These are phyloP conservation scores for Megalops atlanticus DNA, from an alignment of 2,113 vertebrate genomes.

Conservation along the genomic window DNA sequence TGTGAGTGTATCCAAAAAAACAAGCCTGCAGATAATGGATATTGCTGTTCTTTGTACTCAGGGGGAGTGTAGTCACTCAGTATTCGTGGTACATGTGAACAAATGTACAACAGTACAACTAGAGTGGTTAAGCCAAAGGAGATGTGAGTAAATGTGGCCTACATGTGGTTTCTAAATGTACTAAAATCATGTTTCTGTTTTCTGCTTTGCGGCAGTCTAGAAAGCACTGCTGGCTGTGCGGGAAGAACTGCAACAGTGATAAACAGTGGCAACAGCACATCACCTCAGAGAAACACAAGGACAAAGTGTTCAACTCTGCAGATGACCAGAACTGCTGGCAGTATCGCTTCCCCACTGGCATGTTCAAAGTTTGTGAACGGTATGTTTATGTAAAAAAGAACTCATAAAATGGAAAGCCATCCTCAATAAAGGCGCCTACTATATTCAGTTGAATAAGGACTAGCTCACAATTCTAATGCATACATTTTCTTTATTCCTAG, in stretches of 20 bases:
- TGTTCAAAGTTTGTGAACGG: constrained; percentile 92
- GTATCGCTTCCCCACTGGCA: constrained; percentile 92
- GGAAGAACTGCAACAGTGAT: constrained; percentile 98
- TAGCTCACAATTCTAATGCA: too few relatives aligned
- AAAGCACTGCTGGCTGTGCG: constrained; percentile 97
- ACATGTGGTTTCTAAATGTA: not conserved
- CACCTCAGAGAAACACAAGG: constrained; percentile 97
- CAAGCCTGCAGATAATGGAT: too few relatives aligned
- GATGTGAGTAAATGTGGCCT: too few relatives aligned
- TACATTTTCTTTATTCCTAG: constrained; percentile 61
- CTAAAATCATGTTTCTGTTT: not conserved
- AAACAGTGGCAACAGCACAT: constrained; percentile 99
- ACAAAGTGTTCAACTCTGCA: constrained; percentile 93
- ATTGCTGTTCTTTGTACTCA: too few relatives aligned
- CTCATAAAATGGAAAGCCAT: too few relatives aligned
- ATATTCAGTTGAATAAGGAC: too few relatives aligned
- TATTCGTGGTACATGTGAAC: too few relatives aligned
- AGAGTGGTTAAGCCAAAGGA: too few relatives aligned
- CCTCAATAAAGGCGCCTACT: too few relatives aligned
- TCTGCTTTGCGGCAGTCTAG: constrained; percentile 74
- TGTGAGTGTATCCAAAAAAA: too few relatives aligned
- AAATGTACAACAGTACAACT: too few relatives aligned
- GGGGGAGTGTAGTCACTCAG: too few relatives aligned
- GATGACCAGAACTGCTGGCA: constrained; percentile 98
- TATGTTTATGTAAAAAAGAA: not conserved